These are phyloP conservation scores for Cichladusa arquata DNA, from an alignment of 2,113 vertebrate genomes.

Conservation along the genomic window DNA sequence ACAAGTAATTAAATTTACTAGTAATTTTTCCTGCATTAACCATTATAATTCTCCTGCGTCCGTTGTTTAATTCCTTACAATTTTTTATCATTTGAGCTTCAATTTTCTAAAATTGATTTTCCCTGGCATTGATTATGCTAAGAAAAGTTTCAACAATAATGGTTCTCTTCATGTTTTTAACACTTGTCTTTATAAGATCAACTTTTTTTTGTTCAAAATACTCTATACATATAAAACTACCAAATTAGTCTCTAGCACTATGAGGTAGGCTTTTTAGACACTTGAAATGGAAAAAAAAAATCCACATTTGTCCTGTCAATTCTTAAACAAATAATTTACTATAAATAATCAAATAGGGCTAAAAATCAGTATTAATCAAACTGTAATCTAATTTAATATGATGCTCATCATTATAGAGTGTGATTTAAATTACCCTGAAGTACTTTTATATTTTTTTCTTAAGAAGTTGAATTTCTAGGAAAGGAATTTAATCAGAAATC, in stretches of 20 bases:
- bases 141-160: not conserved
- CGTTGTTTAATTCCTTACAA: not conserved
- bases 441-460: not conserved
- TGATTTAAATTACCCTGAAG: not conserved
- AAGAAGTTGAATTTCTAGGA: not conserved
- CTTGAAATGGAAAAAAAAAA: not conserved
- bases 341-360: not conserved
- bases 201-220: not conserved
- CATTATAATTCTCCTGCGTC: not conserved
- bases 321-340: not conserved
- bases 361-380: not conserved
- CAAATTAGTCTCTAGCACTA: not conserved
- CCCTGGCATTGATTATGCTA: not conserved
- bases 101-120: not conserved
- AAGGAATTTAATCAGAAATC: constrained; percentile 23
- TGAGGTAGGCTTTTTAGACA: not conserved
- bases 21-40: not conserved
- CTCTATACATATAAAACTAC: not conserved
- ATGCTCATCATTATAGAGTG: not conserved
- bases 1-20: not conserved
- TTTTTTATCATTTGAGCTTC: not conserved
- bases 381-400: not conserved
- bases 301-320: not conserved
- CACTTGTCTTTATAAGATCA: not conserved
- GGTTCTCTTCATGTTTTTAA: not conserved